Evolutionary conservation across 2,797 vertebrate genomes (phyloP), one percentile per base, ranked within the genome.

Genomic region (Mormyrops attenuatus): DNA sequence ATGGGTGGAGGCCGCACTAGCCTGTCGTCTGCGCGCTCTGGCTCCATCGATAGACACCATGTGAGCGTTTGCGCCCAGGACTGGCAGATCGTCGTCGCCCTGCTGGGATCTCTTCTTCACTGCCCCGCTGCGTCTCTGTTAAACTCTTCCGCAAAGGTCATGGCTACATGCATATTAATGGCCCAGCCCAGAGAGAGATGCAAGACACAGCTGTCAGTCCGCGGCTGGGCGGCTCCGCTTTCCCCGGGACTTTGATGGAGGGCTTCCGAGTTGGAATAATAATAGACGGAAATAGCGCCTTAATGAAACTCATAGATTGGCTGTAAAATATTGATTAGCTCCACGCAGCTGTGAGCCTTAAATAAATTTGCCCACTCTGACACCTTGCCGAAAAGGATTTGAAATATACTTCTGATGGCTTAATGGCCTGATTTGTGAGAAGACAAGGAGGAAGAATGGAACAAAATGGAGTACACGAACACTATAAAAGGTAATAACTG

Each of bases 141-240:
- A 80, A 80, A 44, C 38, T n/a, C 26, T 6, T 80, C 17, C 0
- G 5, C 73, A 80, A 80, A 80, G 73, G 73, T 80, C 73, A 80
- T 9, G 73, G 73, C 38, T n/a, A 80, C 73, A 80, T 80, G 73
- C 73, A 80, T 80, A 80, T 80, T 80, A 80, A 80, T 80, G 73
- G 73, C 7, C 17, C 17, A 20, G 73, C 17, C 73, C 73, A 0
- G 73, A 41, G 34, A 41, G 73, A 44, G 73, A 80, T 44, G 34
- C 73, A 20, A 3, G 73, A n/a, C 38, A n/a, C 73, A 80, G 34
- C 73, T 80, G 73, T 80, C 73, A 44, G 73, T 80, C 73, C 6
- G 20, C 5, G 41, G 8, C 38, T 44, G 73, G 73, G 38, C 20
- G 73, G 73, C 17, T 44, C 73, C 1, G 0, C 73, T 44, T 80